Evolutionary conservation across 2,113 vertebrate species (phyloP).

Genomic region (Pandion haliaetus): DNA sequence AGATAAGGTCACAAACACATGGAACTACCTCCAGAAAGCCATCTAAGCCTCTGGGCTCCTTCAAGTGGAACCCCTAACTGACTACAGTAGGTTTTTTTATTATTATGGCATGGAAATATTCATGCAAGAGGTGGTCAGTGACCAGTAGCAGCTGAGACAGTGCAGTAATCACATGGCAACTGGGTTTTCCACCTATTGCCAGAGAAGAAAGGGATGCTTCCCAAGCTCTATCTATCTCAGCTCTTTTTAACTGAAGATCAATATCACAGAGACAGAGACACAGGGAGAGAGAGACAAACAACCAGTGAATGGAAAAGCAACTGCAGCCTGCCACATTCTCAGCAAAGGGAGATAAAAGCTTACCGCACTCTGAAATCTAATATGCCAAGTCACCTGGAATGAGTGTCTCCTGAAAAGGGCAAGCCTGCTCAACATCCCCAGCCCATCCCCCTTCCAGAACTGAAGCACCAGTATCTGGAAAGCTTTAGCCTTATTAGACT

Average conservation of each 20-base stretch:
- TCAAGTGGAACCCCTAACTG: slow-evolving; percentile 23
- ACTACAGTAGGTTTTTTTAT: slow-evolving; percentile 33
- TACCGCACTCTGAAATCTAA: slow-evolving; percentile 17
- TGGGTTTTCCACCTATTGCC: slow-evolving; percentile 30
- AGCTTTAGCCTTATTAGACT: slow-evolving; percentile 25
- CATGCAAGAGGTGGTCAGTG: slow-evolving; percentile 22
- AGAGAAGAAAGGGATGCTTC: slow-evolving; percentile 42
- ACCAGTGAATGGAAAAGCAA: slow-evolving; percentile 3
- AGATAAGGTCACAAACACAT: slow-evolving; percentile 62
- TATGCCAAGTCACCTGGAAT: slow-evolving; percentile 45
- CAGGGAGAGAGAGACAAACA: slow-evolving; percentile 12
- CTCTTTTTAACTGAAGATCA: slow-evolving; percentile 39
- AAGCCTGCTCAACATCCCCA: neutral
- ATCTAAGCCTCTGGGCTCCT: slow-evolving; percentile 6
- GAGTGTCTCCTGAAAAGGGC: slow-evolving; percentile 32
- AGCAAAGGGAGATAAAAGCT: slow-evolving; percentile 32
- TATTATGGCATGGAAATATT: slow-evolving; percentile 30
- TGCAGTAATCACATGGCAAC: neutral
- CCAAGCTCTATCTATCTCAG: neutral
- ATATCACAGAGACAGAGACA: slow-evolving; percentile 16
- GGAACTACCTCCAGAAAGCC: slow-evolving; percentile 52
- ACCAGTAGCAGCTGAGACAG: slow-evolving; percentile 8
- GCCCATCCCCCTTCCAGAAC: neutral
- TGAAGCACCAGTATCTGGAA: neutral
- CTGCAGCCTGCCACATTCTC: neutral